Evolutionary conservation across 2,888 invertebrate species (phyloP), one percentile per base, ranked within the genome.

Genomic region (Ochropleura plecta): DNA sequence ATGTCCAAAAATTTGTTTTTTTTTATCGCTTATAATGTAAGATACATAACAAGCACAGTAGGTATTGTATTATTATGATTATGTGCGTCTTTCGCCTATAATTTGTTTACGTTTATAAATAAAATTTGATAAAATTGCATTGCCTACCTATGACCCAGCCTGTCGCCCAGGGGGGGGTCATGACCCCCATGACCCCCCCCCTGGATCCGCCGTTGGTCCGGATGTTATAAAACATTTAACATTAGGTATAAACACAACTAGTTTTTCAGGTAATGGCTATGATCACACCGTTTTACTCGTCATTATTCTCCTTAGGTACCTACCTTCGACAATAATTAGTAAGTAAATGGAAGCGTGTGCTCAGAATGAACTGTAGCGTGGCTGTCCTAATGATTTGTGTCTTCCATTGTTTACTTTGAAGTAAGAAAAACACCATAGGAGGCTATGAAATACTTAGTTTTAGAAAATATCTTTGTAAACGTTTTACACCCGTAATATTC

Each of bases 271-370:
- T 83, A 82, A 85, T 86, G 60, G 59, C 63, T 76, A 73, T 87
- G 86, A 89, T 88, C 86, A 88, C 85, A 89, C 74, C 77, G 84
- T 86, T 86, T 84, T 81, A 78, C 80, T 81, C 69, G 57, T 76
- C 83, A 88, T 84, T 86, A 85, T 64, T 64, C 53, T 76, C 75
- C 48, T 73, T 64, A 49, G 12, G 30, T 55, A 78, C n/a, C n/a
- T n/a, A n/a, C n/a, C n/a, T n/a, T n/a, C 66, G 68, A 81, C n/a
- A 62, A 77, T 89, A 57, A 57, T 30, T 16, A 88, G 90, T 90
- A 86, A 85, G 84, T 80, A 80, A 85, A 89, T 89, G 87, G 91
- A 91, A 90, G 83, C 85, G 78, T 82, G 86, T 74, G 82, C 85
- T 81, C 78, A 70, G 78, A 86, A 88, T 86, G 79, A 82, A 88